Conservation (phyloP, 2,113 vertebrate species). For the Leuciscus idus region DNA sequence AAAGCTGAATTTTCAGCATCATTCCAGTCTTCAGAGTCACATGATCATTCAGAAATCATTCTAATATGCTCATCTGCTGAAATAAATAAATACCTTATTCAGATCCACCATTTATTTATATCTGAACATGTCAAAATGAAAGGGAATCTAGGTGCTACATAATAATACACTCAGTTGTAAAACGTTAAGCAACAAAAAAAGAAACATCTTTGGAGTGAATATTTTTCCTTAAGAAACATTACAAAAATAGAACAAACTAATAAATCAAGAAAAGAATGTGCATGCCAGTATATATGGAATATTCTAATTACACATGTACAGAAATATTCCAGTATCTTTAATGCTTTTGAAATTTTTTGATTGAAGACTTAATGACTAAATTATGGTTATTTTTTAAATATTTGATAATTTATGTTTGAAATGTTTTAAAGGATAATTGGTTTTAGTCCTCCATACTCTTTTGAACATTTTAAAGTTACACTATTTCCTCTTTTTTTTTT, state of each 20-base stretch:
- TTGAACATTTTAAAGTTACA: not conserved
- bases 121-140: not conserved
- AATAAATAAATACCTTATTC: not conserved
- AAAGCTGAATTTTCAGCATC: no score
- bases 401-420: not conserved
- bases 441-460: no score
- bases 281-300: not conserved
- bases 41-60: no score
- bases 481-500: conserved; percentile 35
- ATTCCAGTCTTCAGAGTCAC: no score
- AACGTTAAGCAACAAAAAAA: not conserved
- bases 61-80: no score
- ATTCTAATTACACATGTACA: not conserved
- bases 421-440: not conserved
- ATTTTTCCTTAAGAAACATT: not conserved
- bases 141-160: not conserved
- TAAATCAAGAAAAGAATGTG: no score
- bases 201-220: not conserved
- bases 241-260: not conserved
- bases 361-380: not conserved
- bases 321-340: not conserved
- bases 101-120: not conserved
- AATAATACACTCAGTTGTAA: not conserved
- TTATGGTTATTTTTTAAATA: not conserved
- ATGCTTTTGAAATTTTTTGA: not conserved